Evolutionary conservation across 2,797 vertebrate genomes (phyloP).

Genomic region (Muscicapa striata): DNA sequence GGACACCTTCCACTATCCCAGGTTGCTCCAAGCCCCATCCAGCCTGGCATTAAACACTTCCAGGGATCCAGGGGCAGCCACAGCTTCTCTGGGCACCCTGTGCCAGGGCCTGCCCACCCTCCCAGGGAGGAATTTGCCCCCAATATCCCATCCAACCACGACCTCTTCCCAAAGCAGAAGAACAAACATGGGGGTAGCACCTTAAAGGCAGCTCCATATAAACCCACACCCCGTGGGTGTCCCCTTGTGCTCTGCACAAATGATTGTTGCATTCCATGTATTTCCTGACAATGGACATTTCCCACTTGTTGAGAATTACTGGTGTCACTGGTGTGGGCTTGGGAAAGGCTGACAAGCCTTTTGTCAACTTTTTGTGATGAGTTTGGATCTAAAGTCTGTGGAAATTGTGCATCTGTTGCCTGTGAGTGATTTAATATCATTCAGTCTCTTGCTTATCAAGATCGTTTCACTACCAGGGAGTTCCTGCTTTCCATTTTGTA

Average conservation of each 20-base stretch:
- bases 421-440: neutral
- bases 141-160: neutral
- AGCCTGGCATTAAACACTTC: rapidly evolving
- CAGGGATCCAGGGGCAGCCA: neutral
- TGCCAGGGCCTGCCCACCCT: rapidly evolving
- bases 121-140: neutral
- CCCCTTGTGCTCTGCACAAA: neutral
- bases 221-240: neutral
- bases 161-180: neutral
- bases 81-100: neutral
- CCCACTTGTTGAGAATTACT: neutral
- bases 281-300: neutral
- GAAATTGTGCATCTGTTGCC: neutral
- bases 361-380: neutral
- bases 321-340: neutral
- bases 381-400: neutral
- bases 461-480: neutral
- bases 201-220: neutral
- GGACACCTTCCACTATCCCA: rapidly evolving
- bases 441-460: neutral
- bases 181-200: neutral
- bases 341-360: neutral
- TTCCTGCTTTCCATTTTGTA: rapidly evolving
- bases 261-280: neutral
- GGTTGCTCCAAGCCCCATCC: rapidly evolving